Base-by-base conservation (phyloP, 1,140 invertebrate species). In the Antheraea mylitta region DNA sequence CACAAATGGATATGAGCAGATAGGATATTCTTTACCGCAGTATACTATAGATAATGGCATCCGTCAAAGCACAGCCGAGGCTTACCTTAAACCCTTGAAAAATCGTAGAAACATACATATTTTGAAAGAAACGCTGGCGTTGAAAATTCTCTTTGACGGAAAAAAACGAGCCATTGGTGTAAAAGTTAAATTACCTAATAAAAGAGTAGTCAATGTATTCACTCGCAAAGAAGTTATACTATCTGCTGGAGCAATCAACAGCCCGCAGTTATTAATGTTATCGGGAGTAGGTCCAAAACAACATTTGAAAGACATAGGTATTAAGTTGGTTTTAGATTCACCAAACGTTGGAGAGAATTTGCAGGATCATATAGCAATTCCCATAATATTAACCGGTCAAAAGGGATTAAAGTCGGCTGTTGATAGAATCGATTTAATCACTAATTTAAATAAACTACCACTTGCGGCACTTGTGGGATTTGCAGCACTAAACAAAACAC, bases 31-130 rank as follows among this genome's bases (percentile, higher is more conserved):
- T 11, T 4, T 22, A 5, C 64, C 68, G 16, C 18, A 58, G 13
- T 64, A 58, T n/a, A 73, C 71, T 16, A 96, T 98, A 8, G 85
- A 96, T 53, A 89, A 96, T 45, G 96, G 96, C 0, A 95, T 94
- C 0, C 92, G 98, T 36, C 98, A 97, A 82, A 97, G 96, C 66
- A 97, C 97, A 0, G 95, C 97, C 0, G 96, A 96, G 82, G 97
- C 96, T 0, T 98, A 58, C 83, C 22, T 30, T 30, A 30, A 30
- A 30, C 22, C 22, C 4, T 30, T 30, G 22, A 30, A 30, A 30
- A 30, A 95, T 30, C 88, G 97, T 7, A 91, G 90, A 68, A 98
- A 98, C 81, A 88, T 99, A 7, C 95, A 96, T 77, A 92, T 95
- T 0, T 94, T 95, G 0, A 93, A 96, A 89, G 96, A 94, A 79